Evolutionary conservation across 2,113 vertebrate species (phyloP).

Genomic region (Eleginops maclovinus): DNA sequence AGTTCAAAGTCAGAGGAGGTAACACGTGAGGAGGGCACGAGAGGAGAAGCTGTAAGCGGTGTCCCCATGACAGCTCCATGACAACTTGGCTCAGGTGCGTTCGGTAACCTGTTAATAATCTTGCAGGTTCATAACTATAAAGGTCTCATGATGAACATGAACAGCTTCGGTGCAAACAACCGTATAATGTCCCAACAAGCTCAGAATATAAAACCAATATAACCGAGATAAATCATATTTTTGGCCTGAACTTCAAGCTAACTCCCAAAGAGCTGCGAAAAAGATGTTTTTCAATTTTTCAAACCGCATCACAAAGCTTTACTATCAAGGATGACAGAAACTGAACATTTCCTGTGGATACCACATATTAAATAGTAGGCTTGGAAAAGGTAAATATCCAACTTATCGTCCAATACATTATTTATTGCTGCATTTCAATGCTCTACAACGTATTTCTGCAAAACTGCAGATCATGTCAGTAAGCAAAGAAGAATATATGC

Average conservation of each 20-base stretch:
- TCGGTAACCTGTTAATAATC: constrained; percentile 61
- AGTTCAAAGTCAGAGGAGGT: constrained; percentile 28
- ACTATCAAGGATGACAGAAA: not conserved
- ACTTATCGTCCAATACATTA: not conserved
- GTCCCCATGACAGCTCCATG: constrained; percentile 41
- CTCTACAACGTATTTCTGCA: not conserved
- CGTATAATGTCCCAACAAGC: not conserved
- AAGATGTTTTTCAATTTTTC: not conserved
- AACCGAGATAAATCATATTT: not conserved
- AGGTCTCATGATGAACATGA: not conserved
- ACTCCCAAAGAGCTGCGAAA: not conserved
- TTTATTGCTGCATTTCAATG: constrained; percentile 1
- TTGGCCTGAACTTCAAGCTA: not conserved
- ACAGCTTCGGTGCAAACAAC: constrained; percentile 5
- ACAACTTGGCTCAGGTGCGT: constrained; percentile 71
- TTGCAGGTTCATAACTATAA: constrained; percentile 31
- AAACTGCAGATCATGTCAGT: not conserved
- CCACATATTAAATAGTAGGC: not conserved
- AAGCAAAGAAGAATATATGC: not conserved
- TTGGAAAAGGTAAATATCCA: not conserved
- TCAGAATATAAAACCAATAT: no score
- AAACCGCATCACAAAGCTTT: not conserved
- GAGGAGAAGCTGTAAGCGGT: constrained; percentile 24
- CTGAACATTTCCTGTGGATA: not conserved
- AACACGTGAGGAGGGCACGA: constrained; percentile 40